These are phyloP conservation scores for Sinodicranocentrus sp. DNA, from an alignment of 2,888 invertebrate species.

Conservation along the genomic window DNA sequence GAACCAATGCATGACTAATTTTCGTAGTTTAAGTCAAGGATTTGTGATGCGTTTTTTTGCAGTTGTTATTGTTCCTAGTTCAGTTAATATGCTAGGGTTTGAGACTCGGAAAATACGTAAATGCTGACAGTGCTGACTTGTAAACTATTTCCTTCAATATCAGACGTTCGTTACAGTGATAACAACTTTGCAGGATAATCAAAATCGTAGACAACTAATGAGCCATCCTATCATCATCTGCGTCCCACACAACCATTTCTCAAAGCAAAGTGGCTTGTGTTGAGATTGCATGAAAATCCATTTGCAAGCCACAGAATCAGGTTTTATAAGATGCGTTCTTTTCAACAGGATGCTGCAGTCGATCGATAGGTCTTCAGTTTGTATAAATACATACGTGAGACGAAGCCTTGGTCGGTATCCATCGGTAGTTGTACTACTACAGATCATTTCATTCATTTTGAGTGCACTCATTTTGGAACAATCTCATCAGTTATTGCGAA, in stretches of 20 bases:
- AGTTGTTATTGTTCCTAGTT: slow-evolving; percentile 29
- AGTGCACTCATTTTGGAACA: neutral
- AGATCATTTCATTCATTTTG: slow-evolving; percentile 19
- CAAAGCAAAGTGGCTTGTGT: slow-evolving; percentile 14
- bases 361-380: slow-evolving; percentile 50
- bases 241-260: slow-evolving; percentile 3
- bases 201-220: slow-evolving; percentile 29
- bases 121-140: slow-evolving; percentile 17
- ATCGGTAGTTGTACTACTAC: slow-evolving; percentile 34
- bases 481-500: neutral
- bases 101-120: neutral
- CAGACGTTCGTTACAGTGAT: neutral
- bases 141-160: neutral
- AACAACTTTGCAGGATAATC: slow-evolving; percentile 16
- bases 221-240: slow-evolving; percentile 18
- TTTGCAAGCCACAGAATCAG: slow-evolving; percentile 30
- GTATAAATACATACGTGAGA: slow-evolving; percentile 30
- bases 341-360: slow-evolving; percentile 41
- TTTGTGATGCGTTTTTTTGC: slow-evolving; percentile 51
- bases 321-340: slow-evolving; percentile 21
- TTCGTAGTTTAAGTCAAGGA: slow-evolving; percentile 46
- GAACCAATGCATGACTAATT: slow-evolving; percentile 52
- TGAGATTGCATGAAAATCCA: slow-evolving; percentile 10
- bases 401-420: slow-evolving; percentile 44
- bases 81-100: too few relatives aligned